phyloP scores from a whole-genome alignment of 2,113 vertebrate genomes.

The Pagrus major region DNA sequence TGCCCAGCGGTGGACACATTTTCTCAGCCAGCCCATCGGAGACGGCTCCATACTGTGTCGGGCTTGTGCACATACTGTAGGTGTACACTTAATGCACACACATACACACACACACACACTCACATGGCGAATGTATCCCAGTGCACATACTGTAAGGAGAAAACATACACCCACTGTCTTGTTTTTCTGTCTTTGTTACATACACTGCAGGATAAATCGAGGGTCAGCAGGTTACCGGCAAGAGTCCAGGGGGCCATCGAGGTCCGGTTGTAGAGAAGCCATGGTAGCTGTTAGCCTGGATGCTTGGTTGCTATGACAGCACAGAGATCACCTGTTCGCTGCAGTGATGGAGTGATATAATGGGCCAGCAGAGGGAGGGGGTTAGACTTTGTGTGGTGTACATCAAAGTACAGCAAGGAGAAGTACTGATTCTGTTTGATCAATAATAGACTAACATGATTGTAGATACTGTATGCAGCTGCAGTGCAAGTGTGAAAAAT shows the following conservation, averaged over 20 bases:
- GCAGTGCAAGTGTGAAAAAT: neutral
- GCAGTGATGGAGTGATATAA: conserved; percentile 26
- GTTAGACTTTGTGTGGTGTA: conserved; percentile 37
- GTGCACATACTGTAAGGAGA: neutral
- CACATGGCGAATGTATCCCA: neutral
- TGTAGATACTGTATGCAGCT: conserved; percentile 1
- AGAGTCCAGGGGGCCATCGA: conserved; percentile 23
- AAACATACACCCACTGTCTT: conserved; percentile 35
- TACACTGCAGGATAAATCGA: conserved; percentile 22
- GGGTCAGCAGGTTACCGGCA: conserved; percentile 47
- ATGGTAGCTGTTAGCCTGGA: conserved; percentile 40
- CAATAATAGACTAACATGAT: conserved; percentile 42
- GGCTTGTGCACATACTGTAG: conserved; percentile 4
- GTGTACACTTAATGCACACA: neutral
- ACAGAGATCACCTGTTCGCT: neutral
- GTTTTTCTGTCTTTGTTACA: conserved; percentile 30
- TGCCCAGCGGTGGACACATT: conserved; percentile 39
- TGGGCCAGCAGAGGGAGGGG: conserved; percentile 2
- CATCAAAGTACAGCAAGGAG: conserved; percentile 36
- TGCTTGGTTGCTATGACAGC: conserved; percentile 62
- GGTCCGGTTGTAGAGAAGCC: conserved; percentile 47
- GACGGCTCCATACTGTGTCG: conserved; percentile 21
- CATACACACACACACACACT: conserved; percentile 15
- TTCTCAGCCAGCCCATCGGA: conserved; percentile 28
- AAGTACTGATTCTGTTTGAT: conserved; percentile 52